Base-by-base conservation (phyloP, 2,888 invertebrate genomes). In the Entomobrya multifasciata region DNA sequence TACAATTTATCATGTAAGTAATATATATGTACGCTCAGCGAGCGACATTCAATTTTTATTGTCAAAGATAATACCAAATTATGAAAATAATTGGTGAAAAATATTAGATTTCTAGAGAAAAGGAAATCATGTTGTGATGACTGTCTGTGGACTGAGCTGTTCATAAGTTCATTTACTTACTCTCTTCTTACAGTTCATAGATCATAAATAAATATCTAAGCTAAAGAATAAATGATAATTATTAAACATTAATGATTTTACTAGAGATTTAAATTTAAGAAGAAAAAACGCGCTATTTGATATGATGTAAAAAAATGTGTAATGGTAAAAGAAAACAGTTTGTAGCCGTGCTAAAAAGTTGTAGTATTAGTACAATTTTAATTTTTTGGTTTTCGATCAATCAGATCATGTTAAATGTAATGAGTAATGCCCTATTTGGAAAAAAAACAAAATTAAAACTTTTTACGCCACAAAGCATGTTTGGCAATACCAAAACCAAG, bases 61-160 rank as follows among this genome's bases (percentile, higher is more conserved):
- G 65, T 65, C 41, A 10, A 60, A 27, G 27, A 60, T 55, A 11
- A 55, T 55, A 55, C 36, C 57, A 57, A 20, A 20, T 22, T 57
- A n/a, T 10, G 11, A 57, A 57, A 47, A 20, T 22, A 30, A 36
- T 8, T 36, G 36, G 4, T 36, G 8, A 6, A 36, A 36, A 36
- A 8, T 36, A 36, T n/a, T n/a, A n/a, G n/a, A n/a, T 52, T n/a
- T 67, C 49, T 20, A 49, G 20, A 30, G n/a, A 52, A 70, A 44
- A n/a, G n/a, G 30, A 52, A 74, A 74, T 77, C 36, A 79, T 85
- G 79, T 85, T 85, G 85, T 85, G 85, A 85, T 85, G 79, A 85
- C 76, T 86, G 77, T 77, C 60, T 81, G 81, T 86, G 81, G 81
- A 86, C 86, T 86, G 86, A 86, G 76, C 86, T 86, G 78, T 72